phyloP scores from a whole-genome alignment of 2,113 vertebrate species.

The Naja naja region DNA sequence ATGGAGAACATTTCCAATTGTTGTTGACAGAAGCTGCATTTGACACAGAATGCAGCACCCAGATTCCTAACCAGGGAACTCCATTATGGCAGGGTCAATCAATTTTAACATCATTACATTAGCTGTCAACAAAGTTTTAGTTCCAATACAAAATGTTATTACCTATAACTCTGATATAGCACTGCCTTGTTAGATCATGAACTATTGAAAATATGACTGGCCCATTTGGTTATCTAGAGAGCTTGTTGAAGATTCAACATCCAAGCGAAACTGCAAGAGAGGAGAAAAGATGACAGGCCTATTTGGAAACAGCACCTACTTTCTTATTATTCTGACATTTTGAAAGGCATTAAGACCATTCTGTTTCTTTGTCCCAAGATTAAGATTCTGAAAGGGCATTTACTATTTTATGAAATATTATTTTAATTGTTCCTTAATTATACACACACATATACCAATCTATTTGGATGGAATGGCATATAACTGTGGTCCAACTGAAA shows the following conservation, averaged over 20 bases:
- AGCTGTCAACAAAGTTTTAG: not conserved
- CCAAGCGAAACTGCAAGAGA: not conserved
- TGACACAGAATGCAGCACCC: not conserved
- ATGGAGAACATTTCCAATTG: not conserved
- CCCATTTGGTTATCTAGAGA: not conserved
- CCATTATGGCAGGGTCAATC: not conserved
- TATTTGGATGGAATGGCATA: not conserved
- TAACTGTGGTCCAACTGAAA: not conserved
- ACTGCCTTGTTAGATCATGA: not conserved
- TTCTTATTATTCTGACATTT: not conserved
- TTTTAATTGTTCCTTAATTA: not conserved
- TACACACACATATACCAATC: not conserved
- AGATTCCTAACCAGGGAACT: not conserved
- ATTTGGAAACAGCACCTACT: not conserved
- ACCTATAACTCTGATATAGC: not conserved
- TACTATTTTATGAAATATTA: not conserved
- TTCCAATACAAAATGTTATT: not conserved
- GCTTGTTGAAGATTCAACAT: not conserved
- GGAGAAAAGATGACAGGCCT: not conserved
- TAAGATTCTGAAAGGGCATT: not conserved
- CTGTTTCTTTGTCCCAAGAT: not conserved
- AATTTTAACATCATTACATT: not conserved
- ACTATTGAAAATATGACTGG: not conserved
- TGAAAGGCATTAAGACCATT: not conserved
- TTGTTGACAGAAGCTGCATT: not conserved